Conservation (phyloP, 2,113 vertebrate species). For the Hystrix brachyura region DNA sequence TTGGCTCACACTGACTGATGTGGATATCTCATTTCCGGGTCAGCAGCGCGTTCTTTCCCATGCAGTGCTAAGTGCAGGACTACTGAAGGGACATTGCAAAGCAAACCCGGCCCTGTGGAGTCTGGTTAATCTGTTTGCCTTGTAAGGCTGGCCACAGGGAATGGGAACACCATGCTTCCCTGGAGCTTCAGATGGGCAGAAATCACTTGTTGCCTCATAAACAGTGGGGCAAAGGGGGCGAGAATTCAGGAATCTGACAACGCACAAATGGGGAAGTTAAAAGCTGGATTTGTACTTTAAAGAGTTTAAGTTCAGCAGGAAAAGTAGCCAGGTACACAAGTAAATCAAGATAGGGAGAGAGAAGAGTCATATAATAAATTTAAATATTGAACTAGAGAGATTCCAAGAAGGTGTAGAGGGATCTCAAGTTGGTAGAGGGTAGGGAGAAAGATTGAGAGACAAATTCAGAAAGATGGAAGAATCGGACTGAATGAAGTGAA, state of each 20-base stretch:
- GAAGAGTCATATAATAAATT: not conserved
- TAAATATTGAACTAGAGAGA: not conserved
- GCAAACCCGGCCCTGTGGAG: not conserved
- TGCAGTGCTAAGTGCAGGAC: not conserved
- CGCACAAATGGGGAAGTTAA: not conserved
- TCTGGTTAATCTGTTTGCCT: slow-evolving; percentile 17
- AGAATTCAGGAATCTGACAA: not conserved
- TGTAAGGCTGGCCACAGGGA: not conserved
- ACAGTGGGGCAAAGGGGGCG: not conserved
- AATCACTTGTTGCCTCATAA: slow-evolving; percentile 17
- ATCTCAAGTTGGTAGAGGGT: not conserved
- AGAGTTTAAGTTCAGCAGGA: not conserved
- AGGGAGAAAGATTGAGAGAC: not conserved
- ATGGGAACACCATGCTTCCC: not conserved
- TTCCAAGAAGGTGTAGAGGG: not conserved
- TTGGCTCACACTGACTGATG: slow-evolving; percentile 58
- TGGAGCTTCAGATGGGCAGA: not conserved
- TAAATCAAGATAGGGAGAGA: not conserved
- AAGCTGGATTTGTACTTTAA: not conserved
- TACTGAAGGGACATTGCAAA: not conserved
- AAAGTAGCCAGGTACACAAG: not conserved
- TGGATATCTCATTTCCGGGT: slow-evolving; percentile 56
- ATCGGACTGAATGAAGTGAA: not conserved
- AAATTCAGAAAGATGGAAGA: not conserved
- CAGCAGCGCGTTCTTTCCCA: not conserved